phyloP scores from a whole-genome alignment of 2,113 vertebrate species.

The Acanthochromis polyacanthus region DNA sequence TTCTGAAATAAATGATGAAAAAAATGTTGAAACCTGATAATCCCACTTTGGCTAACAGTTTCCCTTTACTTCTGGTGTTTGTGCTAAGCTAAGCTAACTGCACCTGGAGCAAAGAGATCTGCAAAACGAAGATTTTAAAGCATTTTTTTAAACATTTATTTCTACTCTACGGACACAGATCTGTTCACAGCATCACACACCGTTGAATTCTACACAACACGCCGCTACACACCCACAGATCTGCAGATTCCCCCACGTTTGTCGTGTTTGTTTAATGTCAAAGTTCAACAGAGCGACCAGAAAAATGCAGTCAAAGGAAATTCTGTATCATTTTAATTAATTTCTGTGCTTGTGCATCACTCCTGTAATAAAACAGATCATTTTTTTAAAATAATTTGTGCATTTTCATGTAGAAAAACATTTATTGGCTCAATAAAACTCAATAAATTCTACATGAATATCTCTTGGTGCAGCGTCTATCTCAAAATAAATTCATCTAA shows the following conservation, averaged over 20 bases:
- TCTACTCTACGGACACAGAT: neutral
- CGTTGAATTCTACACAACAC: neutral
- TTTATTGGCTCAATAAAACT: too few relatives aligned
- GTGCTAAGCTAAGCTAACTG: neutral
- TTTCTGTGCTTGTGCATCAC: neutral
- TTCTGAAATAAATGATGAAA: too few relatives aligned
- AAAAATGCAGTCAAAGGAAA: too few relatives aligned
- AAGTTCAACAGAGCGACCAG: too few relatives aligned
- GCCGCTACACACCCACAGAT: neutral
- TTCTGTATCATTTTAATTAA: too few relatives aligned
- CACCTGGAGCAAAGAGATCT: neutral
- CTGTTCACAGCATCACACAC: neutral
- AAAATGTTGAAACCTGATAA: neutral
- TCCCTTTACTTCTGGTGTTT: neutral
- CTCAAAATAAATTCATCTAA: too few relatives aligned
- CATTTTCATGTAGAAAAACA: too few relatives aligned
- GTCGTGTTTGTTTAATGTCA: too few relatives aligned
- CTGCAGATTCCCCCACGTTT: slow-evolving; percentile 1
- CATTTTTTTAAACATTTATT: neutral
- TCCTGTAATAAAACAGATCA: neutral
- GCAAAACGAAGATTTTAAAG: neutral
- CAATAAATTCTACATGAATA: too few relatives aligned
- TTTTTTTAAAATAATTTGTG: too few relatives aligned
- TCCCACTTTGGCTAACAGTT: too few relatives aligned
- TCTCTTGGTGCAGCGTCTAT: too few relatives aligned